Base-by-base conservation (phyloP, 1,140 invertebrate genomes). In the Caenorhabditis latens region DNA sequence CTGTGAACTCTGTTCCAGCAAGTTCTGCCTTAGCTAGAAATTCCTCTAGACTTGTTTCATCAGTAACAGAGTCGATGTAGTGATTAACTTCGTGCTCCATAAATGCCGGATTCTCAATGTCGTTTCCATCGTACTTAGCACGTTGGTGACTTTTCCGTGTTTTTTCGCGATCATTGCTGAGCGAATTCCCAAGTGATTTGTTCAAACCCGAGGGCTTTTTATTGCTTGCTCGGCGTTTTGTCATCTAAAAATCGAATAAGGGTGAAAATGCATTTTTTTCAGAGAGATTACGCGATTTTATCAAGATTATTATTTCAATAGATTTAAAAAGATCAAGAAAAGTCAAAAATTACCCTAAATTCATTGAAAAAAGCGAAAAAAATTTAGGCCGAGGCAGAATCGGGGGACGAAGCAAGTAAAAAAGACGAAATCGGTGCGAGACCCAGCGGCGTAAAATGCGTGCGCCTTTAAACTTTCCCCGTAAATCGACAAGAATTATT, bases 21-120 rank as follows among this genome's bases (percentile, higher is more conserved):
- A 99, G 93, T 93, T 98, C 95, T 9, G 97, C 97, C 1, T 96
- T 99, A 0, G 96, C 95, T 0, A 99, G 93, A 93, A 99, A 99
- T 90, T 99, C 98, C 94, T 98, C 96, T 86, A 99, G 95, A 24
- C 96, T 96, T 83, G 95, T 96, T 92, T 99, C 96, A 91, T 99
- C 97, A 0, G 97, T 99, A 0, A 99, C 96, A 0, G 91, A 92
- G 24, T 90, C 91, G 32, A 92, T 75, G 61, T 86, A 88, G 63
- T 92, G 91, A 65, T 89, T 84, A 11, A 79, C 21, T 21, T 86
- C 87, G 75, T 90, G 65, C 58, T 89, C 86, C 40, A 83, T 87
- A 16, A 88, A 71, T 32, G 85, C 87, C 19, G 84, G 83, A 83
- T 90, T 90, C n/a, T 88, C 88, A 14, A 85, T 79, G 32, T 89